These are phyloP conservation scores for Lasioglossum calceatum DNA, from an alignment of 2,888 invertebrate genomes.

Conservation along the genomic window DNA sequence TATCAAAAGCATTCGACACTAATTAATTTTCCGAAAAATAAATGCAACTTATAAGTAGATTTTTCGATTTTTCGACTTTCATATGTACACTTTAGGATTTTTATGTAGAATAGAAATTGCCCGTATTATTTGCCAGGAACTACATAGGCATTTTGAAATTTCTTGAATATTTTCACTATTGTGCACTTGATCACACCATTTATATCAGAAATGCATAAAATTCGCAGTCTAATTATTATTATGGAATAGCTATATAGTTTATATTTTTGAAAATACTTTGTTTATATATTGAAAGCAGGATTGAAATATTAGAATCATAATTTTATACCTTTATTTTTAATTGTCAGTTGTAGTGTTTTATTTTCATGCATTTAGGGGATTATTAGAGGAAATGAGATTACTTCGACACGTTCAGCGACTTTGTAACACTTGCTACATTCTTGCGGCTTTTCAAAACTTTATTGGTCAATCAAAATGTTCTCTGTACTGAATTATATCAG, in stretches of 20 bases:
- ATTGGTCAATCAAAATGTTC: conserved; percentile 5
- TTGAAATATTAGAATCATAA: neutral
- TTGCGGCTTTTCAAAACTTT: conserved; percentile 20
- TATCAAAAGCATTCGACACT: neutral
- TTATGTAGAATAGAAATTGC: neutral
- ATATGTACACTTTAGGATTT: neutral
- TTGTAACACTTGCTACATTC: conserved; percentile 23
- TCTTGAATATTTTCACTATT: neutral
- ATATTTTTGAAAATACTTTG: neutral
- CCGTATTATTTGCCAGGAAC: neutral
- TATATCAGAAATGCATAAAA: neutral
- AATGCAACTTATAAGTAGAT: neutral
- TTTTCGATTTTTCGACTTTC: neutral
- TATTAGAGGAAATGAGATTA: conserved; percentile 27
- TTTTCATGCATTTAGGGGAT: neutral
- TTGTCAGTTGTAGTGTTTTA: neutral
- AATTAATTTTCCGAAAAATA: neutral
- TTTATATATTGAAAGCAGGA: neutral
- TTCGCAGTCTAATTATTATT: neutral
- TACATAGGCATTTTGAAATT: neutral
- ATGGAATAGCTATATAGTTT: neutral
- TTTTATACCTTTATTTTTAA: neutral
- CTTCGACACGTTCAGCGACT: conserved; percentile 7
- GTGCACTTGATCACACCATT: neutral
- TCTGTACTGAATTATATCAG: too few species aligned